Evolutionary conservation across 2,888 invertebrate species (phyloP), one percentile per base, ranked within the genome.

Genomic region (Chloromyia formosa): DNA sequence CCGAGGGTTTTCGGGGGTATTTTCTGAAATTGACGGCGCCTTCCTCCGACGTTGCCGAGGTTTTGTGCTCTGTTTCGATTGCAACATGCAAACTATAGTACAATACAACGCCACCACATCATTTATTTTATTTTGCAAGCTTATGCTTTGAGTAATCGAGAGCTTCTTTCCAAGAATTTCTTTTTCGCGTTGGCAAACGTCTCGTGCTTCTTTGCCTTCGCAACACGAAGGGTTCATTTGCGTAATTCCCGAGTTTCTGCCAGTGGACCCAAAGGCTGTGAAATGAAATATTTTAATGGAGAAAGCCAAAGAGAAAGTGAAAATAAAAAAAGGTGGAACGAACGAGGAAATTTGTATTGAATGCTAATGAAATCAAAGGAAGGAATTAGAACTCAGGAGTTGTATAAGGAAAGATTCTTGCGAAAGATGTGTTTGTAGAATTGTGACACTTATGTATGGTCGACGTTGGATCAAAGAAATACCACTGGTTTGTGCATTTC

Each of bases 71-170:
- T 66, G 20, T 49, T 66, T 27, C 49, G 22, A 45, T 12, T 49
- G 22, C 66, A 22, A 16, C 18, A 66, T 66, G 66, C 66, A 66
- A 49, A 4, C 49, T 49, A 2, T n/a, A n/a, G n/a, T n/a, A n/a
- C n/a, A n/a, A n/a, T 35, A 35, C 20, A 12, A 22, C 23, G 22
- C 66, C 14, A 49, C 66, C 22, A 49, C 45, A 16, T 49, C 22
- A 66, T 66, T 49, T 62, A 62, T 40, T 62, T 62, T 40, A 10
- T 62, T 49, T 49, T 22, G 1, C 22, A n/a, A 64, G 66, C 66
- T 66, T 45, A 49, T 66, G 27, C 66, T 66, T 66, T 66, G 66
- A 66, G 66, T 66, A 66, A 66, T 66, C 66, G 66, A 66, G 49
- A 66, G 49, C 66, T 66, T 22, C 22, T 56, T 56, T 20, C 35